These are phyloP conservation scores for Heterochromis multidens DNA, from an alignment of 2,113 vertebrate genomes.

Conservation along the genomic window DNA sequence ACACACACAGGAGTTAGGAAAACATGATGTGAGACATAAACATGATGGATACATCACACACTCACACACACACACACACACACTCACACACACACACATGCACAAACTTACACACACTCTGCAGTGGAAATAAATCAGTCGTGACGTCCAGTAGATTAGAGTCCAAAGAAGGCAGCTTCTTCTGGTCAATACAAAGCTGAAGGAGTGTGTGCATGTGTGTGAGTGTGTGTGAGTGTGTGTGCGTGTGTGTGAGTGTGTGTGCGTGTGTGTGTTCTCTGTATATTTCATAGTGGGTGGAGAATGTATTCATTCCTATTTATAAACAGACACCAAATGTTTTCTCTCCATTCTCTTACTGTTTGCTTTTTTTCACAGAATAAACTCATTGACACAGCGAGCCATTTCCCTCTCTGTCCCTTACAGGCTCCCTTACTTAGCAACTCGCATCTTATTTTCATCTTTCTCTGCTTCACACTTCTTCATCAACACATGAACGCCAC, in stretches of 20 bases:
- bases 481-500: background rate
- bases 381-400: background rate
- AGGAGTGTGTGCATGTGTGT: background rate
- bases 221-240: background rate
- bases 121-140: constrained; percentile 18
- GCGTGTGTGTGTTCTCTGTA: background rate
- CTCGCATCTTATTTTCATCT: background rate
- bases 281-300: background rate
- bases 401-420: background rate
- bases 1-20: background rate
- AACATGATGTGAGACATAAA: background rate
- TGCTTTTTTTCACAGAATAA: background rate
- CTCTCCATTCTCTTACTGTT: background rate
- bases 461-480: background rate
- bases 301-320: background rate
- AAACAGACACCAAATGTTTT: background rate
- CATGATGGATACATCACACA: background rate
- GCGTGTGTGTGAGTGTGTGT: background rate
- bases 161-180: background rate
- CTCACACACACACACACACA: background rate
- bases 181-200: background rate
- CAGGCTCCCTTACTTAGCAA: background rate
- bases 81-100: background rate
- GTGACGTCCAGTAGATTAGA: background rate
- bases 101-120: constrained; percentile 1